Conservation (phyloP, 2,113 vertebrate genomes). For the Cyphomyrus discorhynchus region DNA sequence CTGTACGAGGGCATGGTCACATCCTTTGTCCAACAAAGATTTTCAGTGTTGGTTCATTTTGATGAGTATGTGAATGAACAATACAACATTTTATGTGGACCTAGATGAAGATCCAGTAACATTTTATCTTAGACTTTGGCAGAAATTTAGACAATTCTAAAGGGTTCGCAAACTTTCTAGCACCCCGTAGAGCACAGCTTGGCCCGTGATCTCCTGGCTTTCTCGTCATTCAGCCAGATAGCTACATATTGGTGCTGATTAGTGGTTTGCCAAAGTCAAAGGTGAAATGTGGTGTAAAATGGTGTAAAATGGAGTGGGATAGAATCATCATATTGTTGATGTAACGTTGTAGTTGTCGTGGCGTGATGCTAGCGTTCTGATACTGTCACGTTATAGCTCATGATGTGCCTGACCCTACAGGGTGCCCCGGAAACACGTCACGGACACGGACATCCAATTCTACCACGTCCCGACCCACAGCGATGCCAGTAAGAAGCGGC, state of each 20-base stretch:
- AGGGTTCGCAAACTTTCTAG: not conserved
- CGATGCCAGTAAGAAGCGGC: conserved; percentile 87
- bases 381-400: not conserved
- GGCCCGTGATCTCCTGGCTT: not conserved
- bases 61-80: not conserved
- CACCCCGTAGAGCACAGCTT: not conserved
- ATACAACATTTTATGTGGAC: not conserved
- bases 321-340: not conserved
- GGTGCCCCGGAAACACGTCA: conserved; percentile 74
- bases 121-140: not conserved
- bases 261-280: not conserved
- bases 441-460: conserved; percentile 85
- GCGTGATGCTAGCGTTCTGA: not conserved
- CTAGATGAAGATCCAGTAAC: not conserved
- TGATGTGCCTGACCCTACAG: conserved; percentile 41
- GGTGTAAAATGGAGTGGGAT: not conserved
- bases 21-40: not conserved
- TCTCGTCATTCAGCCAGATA: not conserved
- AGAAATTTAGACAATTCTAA: not conserved
- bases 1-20: not conserved
- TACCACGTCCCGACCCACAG: conserved; percentile 83
- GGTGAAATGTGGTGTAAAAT: not conserved
- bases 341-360: not conserved
- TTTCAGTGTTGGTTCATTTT: not conserved
- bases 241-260: not conserved